A percentile compares a stretch with the other conserved stretches of the same genome.
These are phyloP conservation scores for Merluccius polli DNA, from an alignment of 2,797 vertebrate genomes.

Conservation along the genomic window DNA sequence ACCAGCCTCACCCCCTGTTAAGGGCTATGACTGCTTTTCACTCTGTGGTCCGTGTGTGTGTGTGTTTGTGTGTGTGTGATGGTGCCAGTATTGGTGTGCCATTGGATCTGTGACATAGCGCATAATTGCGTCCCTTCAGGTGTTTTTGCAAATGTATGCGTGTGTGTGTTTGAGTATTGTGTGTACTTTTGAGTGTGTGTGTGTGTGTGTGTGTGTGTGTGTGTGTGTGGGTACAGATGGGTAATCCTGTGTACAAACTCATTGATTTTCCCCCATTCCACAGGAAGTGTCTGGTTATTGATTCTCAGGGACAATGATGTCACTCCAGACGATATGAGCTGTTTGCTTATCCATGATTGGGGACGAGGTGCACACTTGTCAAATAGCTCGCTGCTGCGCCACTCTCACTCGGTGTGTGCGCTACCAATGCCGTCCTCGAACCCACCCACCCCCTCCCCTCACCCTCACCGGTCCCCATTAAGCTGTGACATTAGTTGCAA, in stretches of 20 bases:
- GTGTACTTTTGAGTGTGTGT: constrained; percentile 17
- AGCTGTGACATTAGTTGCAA: constrained; percentile 21
- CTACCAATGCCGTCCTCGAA: neutral
- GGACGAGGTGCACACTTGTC: constrained; percentile 54
- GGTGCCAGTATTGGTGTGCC: constrained; percentile 9
- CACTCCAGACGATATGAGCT: constrained; percentile 59
- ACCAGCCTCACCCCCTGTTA: constrained; percentile 33
- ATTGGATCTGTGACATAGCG: neutral
- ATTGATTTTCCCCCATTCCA: constrained; percentile 63
- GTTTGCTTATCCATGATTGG: constrained; percentile 73
- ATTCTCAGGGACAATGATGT: constrained; percentile 71
- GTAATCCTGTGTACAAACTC: constrained; percentile 69
- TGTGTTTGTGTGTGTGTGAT: constrained; percentile 25
- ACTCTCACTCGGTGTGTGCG: neutral
- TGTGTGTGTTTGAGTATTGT: no score
- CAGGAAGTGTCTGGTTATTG: constrained; percentile 73
- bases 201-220: constrained; percentile 10
- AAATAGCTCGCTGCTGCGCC: constrained; percentile 57
- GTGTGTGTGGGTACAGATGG: constrained; percentile 64
- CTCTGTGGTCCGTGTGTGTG: constrained; percentile 41
- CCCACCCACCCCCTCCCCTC: neutral
- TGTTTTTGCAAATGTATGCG: neutral
- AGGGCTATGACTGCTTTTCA: constrained; percentile 56
- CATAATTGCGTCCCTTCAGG: neutral
- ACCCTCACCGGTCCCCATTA: constrained; percentile 44